Evolutionary conservation across 2,888 invertebrate genomes (phyloP).

Genomic region (Chalcosyrphus nemorum): DNA sequence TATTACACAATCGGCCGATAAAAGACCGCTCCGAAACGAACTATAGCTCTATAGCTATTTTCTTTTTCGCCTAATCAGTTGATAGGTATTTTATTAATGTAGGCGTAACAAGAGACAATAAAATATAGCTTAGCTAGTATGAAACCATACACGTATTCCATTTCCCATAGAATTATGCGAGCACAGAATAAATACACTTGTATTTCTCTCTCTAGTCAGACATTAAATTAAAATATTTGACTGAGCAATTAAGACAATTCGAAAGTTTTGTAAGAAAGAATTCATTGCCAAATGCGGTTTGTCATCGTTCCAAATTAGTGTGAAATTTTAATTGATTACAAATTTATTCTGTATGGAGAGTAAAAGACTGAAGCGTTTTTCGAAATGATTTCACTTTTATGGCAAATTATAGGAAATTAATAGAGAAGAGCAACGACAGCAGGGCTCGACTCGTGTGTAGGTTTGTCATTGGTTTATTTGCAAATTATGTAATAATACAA

Average conservation of each 20-base stretch:
- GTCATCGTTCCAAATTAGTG: constrained; percentile 16
- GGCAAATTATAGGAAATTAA: constrained; percentile 38
- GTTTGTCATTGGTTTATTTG: constrained; percentile 4
- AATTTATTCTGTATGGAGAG: not conserved
- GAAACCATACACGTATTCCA: constrained; percentile 5
- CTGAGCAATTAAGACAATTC: constrained; percentile 30
- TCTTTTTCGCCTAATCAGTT: constrained; percentile 39
- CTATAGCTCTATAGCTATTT: constrained; percentile 23
- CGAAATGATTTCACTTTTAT: constrained; percentile 20
- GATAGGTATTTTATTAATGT: constrained; percentile 55
- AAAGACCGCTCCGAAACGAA: constrained; percentile 10
- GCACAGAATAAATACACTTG: not conserved
- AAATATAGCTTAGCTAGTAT: constrained; percentile 24
- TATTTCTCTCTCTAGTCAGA: not conserved
- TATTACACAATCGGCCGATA: constrained; percentile 61
- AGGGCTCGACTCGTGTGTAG: not conserved
- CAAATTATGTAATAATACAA: constrained; percentile 49
- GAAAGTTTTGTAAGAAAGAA: constrained; percentile 7
- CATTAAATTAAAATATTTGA: constrained; percentile 37
- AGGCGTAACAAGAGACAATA: constrained; percentile 56
- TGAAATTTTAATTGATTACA: constrained; percentile 38
- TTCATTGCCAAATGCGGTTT: not conserved
- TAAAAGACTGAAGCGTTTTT: not conserved
- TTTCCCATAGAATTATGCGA: constrained; percentile 3
- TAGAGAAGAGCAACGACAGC: constrained; percentile 35